These are phyloP conservation scores for Halcyon badia DNA, from an alignment of 2,797 vertebrate species.

Conservation along the genomic window DNA sequence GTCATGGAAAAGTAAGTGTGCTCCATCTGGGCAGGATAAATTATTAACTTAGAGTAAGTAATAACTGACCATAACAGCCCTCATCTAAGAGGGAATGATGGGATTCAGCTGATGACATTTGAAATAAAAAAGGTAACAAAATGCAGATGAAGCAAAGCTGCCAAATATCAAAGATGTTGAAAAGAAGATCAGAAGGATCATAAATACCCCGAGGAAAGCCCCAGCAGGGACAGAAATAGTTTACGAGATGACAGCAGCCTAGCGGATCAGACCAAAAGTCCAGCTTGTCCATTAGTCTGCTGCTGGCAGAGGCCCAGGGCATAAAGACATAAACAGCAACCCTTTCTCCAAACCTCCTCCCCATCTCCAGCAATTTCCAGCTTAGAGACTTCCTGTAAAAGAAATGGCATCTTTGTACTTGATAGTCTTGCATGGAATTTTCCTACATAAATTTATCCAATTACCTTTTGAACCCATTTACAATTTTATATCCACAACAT, in stretches of 20 bases:
- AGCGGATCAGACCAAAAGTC: not conserved
- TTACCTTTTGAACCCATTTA: slow-evolving; percentile 52
- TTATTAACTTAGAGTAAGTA: not conserved
- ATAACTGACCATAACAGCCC: not conserved
- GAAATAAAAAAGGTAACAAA: not conserved
- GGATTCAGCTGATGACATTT: not conserved
- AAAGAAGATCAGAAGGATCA: not conserved
- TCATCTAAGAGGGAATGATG: not conserved
- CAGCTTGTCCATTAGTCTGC: not conserved
- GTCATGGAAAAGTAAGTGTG: not conserved
- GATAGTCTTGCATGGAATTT: slow-evolving; percentile 1
- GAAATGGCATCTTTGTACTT: not conserved
- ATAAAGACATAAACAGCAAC: not conserved
- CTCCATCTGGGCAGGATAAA: not conserved
- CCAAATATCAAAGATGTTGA: not conserved
- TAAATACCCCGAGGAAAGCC: not conserved
- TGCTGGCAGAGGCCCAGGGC: not conserved
- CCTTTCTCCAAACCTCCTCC: not conserved
- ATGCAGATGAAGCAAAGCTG: not conserved
- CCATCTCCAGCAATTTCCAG: not conserved
- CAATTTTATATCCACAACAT: slow-evolving; percentile 31
- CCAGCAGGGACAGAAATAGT: not conserved
- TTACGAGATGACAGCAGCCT: not conserved
- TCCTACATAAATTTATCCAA: slow-evolving; percentile 26
- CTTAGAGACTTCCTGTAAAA: not conserved